phyloP scores from a whole-genome alignment of 2,888 invertebrate genomes.

The Nemapogon koenigi region DNA sequence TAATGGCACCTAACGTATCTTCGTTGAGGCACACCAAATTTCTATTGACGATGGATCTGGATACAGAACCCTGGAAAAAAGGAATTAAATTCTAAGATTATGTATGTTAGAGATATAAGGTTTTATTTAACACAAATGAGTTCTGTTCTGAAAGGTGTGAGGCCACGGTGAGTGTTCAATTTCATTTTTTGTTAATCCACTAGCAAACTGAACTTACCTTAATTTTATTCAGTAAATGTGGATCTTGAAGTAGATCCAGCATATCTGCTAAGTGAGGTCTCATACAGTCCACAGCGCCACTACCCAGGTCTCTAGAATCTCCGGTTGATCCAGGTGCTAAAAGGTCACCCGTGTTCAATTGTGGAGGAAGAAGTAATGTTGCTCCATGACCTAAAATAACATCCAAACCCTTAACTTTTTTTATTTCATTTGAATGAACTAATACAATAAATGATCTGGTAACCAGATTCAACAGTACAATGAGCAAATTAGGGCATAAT shows the following conservation, averaged over 20 bases:
- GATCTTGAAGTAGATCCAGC: slow-evolving; percentile 93
- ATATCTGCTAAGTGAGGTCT: slow-evolving; percentile 90
- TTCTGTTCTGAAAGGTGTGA: no score
- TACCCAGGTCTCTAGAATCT: slow-evolving; percentile 67
- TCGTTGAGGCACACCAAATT: slow-evolving; percentile 79
- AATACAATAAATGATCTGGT: no score
- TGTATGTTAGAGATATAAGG: no score
- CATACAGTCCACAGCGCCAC: slow-evolving; percentile 94
- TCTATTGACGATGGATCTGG: slow-evolving; percentile 60
- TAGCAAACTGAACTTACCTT: no score
- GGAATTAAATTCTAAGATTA: neutral
- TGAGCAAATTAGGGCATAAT: no score
- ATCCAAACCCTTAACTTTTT: neutral
- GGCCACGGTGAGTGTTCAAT: no score
- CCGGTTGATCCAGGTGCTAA: slow-evolving; percentile 5
- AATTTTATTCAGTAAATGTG: slow-evolving; percentile 94
- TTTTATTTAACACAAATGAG: no score
- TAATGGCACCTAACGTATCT: slow-evolving; percentile 93
- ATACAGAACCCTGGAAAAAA: slow-evolving; percentile 42
- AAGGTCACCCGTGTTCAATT: neutral
- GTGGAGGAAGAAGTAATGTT: slow-evolving; percentile 74
- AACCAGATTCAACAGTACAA: no score
- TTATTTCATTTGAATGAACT: no score
- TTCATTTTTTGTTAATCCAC: no score
- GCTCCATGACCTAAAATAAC: slow-evolving; percentile 38